These are phyloP conservation scores for Eira barbara DNA, from an alignment of 2,113 vertebrate species.

Conservation along the genomic window DNA sequence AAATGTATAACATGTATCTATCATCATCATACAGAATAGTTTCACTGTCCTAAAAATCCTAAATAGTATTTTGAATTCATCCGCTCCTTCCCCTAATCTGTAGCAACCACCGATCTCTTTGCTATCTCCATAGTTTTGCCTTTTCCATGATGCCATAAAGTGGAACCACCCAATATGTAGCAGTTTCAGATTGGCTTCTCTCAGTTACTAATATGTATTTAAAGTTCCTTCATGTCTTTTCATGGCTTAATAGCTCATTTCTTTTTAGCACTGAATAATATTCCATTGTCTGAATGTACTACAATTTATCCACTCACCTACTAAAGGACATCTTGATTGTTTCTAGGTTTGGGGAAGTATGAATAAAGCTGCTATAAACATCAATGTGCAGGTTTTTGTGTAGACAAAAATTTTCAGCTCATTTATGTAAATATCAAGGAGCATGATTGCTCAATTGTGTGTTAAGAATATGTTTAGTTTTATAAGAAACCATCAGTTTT, in stretches of 20 bases:
- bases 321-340: neutral
- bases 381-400: neutral
- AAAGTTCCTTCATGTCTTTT: neutral
- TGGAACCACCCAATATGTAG: neutral
- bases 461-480: neutral
- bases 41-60: neutral
- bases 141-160: neutral
- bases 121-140: neutral
- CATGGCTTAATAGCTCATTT: neutral
- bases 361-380: neutral
- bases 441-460: neutral
- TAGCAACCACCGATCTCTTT: neutral
- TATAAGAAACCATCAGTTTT: neutral
- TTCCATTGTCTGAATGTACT: neutral
- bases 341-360: neutral
- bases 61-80: neutral
- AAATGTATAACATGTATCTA: neutral
- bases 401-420: neutral
- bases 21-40: neutral
- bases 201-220: neutral
- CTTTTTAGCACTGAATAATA: neutral
- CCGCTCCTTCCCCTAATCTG: neutral
- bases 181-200: neutral
- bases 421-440: neutral
- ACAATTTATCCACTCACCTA: neutral